Percentiles rank a stretch among this genome's conserved stretches.
These are phyloP conservation scores for Chaenodraco wilsoni DNA, from an alignment of 2,797 vertebrate species.

Conservation along the genomic window DNA sequence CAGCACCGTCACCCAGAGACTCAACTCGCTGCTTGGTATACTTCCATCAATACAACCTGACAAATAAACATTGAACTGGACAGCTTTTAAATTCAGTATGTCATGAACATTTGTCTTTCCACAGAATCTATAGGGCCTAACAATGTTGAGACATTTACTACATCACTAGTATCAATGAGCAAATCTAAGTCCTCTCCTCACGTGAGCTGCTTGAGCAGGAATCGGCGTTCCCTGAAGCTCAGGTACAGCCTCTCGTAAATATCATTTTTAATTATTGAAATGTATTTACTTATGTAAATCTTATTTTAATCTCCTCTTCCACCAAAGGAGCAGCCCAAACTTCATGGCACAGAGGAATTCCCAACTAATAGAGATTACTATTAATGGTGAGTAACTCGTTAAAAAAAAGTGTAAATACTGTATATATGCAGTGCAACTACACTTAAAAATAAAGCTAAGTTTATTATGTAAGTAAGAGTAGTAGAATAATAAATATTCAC, in stretches of 20 bases:
- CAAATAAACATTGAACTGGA: neutral
- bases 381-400: slow-evolving; percentile 66
- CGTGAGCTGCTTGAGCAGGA: slow-evolving; percentile 66
- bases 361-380: slow-evolving; percentile 70
- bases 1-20: slow-evolving; percentile 65
- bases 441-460: neutral
- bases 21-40: slow-evolving; percentile 78
- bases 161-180: slow-evolving; percentile 67
- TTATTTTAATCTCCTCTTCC: neutral
- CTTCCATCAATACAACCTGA: neutral
- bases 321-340: slow-evolving; percentile 64
- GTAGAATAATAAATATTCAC: neutral
- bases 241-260: slow-evolving; percentile 51
- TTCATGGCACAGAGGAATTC: slow-evolving; percentile 57
- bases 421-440: neutral
- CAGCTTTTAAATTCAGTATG: neutral
- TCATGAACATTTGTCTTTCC: neutral
- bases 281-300: too few species aligned
- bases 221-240: slow-evolving; percentile 68
- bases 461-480: neutral
- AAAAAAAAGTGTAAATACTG: too few species aligned
- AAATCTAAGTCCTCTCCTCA: slow-evolving; percentile 71
- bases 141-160: slow-evolving; percentile 70
- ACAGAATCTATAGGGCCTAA: slow-evolving; percentile 59
- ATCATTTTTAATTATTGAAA: too few species aligned